A percentile compares a stretch with the other conserved stretches of the same genome.
phyloP scores from a whole-genome alignment of 1,140 invertebrate species.

The Drosophila yakuba region DNA sequence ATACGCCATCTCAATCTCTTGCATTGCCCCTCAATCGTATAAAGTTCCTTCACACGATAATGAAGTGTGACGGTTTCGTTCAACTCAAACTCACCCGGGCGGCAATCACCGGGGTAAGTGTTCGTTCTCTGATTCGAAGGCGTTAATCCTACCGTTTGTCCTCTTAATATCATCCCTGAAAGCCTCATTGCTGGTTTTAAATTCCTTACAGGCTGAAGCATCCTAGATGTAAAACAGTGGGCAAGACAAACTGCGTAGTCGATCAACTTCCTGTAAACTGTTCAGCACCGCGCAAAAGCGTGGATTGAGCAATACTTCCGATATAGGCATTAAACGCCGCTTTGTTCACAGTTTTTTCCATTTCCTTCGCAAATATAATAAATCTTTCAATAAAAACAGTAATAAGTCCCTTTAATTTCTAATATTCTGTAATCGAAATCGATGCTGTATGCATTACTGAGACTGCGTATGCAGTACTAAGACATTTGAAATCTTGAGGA shows the following conservation, averaged over 20 bases:
- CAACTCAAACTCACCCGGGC: no score
- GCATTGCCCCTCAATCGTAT: no score
- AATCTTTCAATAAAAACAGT: not conserved
- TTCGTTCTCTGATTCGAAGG: no score
- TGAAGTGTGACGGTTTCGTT: no score
- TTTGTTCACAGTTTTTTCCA: not conserved
- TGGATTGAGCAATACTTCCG: not conserved
- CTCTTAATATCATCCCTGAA: not conserved
- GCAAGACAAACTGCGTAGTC: not conserved
- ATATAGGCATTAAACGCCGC: not conserved
- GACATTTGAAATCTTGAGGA: not conserved
- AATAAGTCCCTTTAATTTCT: not conserved
- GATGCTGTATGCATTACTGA: not conserved
- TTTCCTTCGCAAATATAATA: not conserved
- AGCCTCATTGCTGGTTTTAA: not conserved
- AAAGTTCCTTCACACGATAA: no score
- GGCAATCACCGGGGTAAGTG: no score
- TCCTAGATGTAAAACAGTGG: slow-evolving; percentile 14
- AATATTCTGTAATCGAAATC: slow-evolving; percentile 1
- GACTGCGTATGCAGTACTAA: not conserved
- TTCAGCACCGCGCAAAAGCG: not conserved
- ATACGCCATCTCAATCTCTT: no score
- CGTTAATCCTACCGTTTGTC: no score
- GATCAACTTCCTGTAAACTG: slow-evolving; percentile 1
- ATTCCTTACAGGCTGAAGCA: slow-evolving; percentile 8